Evolutionary conservation across 2,113 vertebrate genomes (phyloP).

Genomic region (Heliornis fulica): DNA sequence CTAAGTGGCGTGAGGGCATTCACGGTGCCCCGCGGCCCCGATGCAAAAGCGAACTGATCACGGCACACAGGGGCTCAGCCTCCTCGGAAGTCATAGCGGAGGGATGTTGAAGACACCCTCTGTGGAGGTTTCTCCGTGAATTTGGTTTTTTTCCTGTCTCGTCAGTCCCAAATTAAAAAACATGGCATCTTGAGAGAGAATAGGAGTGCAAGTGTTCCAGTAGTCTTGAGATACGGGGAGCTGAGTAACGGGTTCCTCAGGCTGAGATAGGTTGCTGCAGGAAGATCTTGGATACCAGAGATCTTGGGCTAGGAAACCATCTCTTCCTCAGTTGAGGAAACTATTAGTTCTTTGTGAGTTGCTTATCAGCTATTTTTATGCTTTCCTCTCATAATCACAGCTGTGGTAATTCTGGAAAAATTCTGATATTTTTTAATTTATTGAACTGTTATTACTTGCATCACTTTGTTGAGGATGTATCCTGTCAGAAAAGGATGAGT

Average conservation of each 20-base stretch:
- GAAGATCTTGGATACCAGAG: background rate
- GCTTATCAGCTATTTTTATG: background rate
- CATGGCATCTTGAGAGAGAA: background rate
- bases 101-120: background rate
- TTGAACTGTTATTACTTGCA: background rate
- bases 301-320: background rate
- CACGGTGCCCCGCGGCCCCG: background rate
- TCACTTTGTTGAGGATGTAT: background rate
- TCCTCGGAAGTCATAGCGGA: too few species aligned
- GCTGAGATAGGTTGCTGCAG: background rate
- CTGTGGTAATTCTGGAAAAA: background rate
- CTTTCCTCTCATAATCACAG: background rate
- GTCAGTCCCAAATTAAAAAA: background rate
- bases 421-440: background rate
- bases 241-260: background rate
- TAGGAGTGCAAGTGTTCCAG: background rate
- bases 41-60: background rate
- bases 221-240: background rate
- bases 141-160: background rate
- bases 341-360: background rate
- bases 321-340: background rate
- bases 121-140: background rate
- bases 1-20: background rate
- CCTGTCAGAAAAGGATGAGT: background rate
- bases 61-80: background rate